Evolutionary conservation across 2,888 invertebrate genomes (phyloP).

Genomic region (Acronicta alni): DNA sequence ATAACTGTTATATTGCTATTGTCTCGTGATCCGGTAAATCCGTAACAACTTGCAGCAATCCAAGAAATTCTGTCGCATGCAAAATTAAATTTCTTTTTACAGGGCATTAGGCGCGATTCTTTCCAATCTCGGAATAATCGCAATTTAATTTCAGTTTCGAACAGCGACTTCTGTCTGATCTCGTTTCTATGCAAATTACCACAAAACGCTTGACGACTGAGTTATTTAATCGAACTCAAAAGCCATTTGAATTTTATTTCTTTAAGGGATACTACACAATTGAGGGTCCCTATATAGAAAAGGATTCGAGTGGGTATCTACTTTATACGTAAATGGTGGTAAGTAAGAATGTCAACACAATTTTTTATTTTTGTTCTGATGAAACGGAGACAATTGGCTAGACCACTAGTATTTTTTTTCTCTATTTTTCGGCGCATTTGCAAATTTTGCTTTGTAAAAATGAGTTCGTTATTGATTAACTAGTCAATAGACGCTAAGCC

Average conservation of each 20-base stretch:
- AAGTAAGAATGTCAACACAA: no score
- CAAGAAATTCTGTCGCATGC: conserved; percentile 62
- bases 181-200: conserved; percentile 80
- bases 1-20: conserved; percentile 3
- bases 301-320: no score
- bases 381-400: no score
- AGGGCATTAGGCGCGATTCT: conserved; percentile 68
- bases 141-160: conserved; percentile 75
- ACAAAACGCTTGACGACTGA: conserved; percentile 70
- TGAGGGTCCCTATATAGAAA: no score
- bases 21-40: conserved; percentile 30
- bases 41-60: conserved; percentile 35
- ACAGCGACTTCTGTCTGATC: conserved; percentile 71
- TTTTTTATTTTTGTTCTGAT: no score
- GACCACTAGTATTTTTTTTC: no score
- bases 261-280: conserved; percentile 15
- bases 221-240: conserved; percentile 69
- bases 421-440: no score
- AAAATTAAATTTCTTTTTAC: conserved; percentile 72
- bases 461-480: no score
- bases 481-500: no score
- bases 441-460: no score
- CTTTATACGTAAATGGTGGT: not conserved
- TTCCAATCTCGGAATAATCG: conserved; percentile 73
- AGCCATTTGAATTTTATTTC: conserved; percentile 46